Base-by-base conservation (phyloP, 2,797 vertebrate genomes). In the Chiroxiphia lanceolata region DNA sequence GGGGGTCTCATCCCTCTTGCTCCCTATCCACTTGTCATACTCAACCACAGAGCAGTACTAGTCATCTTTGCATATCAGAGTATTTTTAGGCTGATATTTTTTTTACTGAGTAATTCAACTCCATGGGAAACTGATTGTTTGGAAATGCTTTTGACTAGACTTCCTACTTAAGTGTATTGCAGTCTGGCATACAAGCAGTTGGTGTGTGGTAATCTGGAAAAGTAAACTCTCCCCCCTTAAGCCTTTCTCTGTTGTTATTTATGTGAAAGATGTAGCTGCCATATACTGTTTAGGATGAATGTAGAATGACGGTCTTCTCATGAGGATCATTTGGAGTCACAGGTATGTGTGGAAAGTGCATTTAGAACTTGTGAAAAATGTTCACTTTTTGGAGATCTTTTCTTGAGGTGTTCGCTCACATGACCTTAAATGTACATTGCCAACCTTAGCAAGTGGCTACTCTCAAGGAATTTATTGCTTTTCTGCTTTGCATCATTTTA, bases 61-160 rank as follows among this genome's bases (percentile, higher is more conserved):
- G 60, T 51, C 0, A 0, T 77, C 71, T 92, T 69, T 82, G 77
- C 21, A 3, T 79, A 48, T 82, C 7, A 14, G 78, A 13, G 19
- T 91, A 91, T 83, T 83, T 88, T 78, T 65, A 90, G 80, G 59
- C 53, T 79, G 38, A 3, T 74, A 1, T 5, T 67, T 88, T 88
- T 85, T 85, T 87, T 68, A 84, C 51, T 60, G 65, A 82, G 74
- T 93, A 93, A 83, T 79, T 93, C 64, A 77, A 74, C 38, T 85
- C 90, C 95, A 90, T 97, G 96, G 95, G 96, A 97, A 96, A 95
- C 44, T 7, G 59, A 64, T 57, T 96, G 90, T 95, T 95, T 95
- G 92, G 92, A 97, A 96, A 95, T 80, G 86, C 90, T 95, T 96
- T 87, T 92, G 95, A 89, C 93, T 87, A 77, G 96, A 92, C 93